A percentile compares a stretch with the other conserved stretches of the same genome.
Conservation (phyloP, 2,888 invertebrate genomes). For the Xestia sexstrigata region DNA sequence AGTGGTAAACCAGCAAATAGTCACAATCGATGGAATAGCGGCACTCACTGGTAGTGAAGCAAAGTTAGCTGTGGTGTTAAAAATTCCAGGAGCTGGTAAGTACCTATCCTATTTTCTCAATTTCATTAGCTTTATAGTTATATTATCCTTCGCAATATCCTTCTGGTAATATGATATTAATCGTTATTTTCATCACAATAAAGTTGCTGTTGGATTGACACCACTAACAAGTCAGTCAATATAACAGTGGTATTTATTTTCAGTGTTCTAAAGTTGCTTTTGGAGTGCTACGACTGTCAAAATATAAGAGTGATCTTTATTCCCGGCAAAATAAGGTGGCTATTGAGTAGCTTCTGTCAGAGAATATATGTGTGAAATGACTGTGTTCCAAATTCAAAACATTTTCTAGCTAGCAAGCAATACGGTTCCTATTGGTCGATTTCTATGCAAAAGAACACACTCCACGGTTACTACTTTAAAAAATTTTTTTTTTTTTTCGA, state of each 20-base stretch:
- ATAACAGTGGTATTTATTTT: background rate
- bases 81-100: slow-evolving; percentile 75
- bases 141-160: background rate
- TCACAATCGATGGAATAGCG: slow-evolving; percentile 73
- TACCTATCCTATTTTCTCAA: background rate
- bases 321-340: background rate
- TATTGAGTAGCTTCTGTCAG: background rate
- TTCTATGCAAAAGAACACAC: background rate
- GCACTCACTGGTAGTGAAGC: slow-evolving; percentile 67
- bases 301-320: background rate
- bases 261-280: background rate
- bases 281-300: background rate
- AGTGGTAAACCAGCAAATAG: slow-evolving; percentile 76
- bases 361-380: background rate
- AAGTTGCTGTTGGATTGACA: background rate
- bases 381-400: too few relatives aligned
- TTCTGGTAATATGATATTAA: background rate
- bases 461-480: background rate
- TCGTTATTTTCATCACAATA: background rate
- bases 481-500: background rate
- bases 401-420: too few relatives aligned
- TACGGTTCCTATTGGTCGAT: background rate
- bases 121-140: background rate
- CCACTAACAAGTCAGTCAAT: too few relatives aligned
- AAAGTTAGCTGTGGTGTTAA: slow-evolving; percentile 76